These are phyloP conservation scores for Pristis pectinata DNA, from an alignment of 2,797 vertebrate species.

Conservation along the genomic window DNA sequence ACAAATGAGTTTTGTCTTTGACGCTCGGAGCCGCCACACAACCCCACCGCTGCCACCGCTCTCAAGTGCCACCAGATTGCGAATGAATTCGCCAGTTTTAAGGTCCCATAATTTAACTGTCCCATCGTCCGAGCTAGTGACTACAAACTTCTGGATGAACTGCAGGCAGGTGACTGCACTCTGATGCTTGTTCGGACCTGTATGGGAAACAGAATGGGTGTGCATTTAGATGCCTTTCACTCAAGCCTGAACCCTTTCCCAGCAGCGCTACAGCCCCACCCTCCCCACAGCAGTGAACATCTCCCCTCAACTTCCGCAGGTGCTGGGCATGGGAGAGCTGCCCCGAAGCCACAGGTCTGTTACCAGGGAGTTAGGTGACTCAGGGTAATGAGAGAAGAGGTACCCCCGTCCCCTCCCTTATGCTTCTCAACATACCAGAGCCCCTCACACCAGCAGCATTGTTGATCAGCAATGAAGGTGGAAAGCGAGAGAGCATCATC, in stretches of 20 bases:
- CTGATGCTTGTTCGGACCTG: slow-evolving; percentile 57
- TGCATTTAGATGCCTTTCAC: background rate
- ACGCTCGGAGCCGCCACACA: slow-evolving; percentile 52
- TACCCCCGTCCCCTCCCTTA: too few species aligned
- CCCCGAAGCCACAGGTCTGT: too few species aligned
- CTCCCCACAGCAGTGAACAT: too few species aligned
- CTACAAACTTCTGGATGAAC: slow-evolving; percentile 57
- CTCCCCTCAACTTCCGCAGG: too few species aligned
- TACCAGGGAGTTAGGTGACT: too few species aligned
- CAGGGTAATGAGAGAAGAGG: too few species aligned
- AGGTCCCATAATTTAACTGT: slow-evolving; percentile 55
- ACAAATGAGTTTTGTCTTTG: slow-evolving; percentile 52
- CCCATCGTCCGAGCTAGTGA: slow-evolving; percentile 51
- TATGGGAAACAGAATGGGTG: background rate
- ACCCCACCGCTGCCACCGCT: slow-evolving; percentile 51
- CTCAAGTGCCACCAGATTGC: slow-evolving; percentile 53
- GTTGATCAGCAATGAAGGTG: too few species aligned
- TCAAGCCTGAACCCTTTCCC: background rate
- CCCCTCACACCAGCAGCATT: too few species aligned
- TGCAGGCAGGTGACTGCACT: slow-evolving; percentile 55
- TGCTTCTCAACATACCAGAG: too few species aligned
- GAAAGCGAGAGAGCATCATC: too few species aligned
- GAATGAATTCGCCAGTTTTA: slow-evolving; percentile 52
- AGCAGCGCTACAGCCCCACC: too few species aligned
- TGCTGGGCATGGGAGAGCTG: too few species aligned